Base-by-base conservation (phyloP, 1,140 invertebrate genomes). In the Drosophila cardini region DNA sequence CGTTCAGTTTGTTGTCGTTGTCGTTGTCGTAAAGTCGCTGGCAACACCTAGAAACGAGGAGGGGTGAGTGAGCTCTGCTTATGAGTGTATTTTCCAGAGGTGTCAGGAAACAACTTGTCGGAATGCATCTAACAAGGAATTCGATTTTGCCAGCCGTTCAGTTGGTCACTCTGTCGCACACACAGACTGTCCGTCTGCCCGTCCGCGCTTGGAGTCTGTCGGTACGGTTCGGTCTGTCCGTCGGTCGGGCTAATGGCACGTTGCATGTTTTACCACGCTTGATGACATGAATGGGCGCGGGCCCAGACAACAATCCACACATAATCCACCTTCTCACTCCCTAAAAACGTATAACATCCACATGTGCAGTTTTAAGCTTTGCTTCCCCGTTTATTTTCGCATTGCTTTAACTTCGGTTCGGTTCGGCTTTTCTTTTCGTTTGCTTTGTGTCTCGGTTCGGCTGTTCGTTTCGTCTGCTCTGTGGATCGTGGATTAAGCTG, bases 91-190 rank as follows among this genome's bases (percentile, higher is more conserved):
- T 89, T 90, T 90, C 79, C 77, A 68, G 81, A 91, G 90, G 90
- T 91, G 90, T 91, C 90, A 91, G 90, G 76, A 91, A 90, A 91
- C 90, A 91, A 91, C 85, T 91, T 91, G 90, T 91, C 90, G 90
- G 90, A 91, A 91, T 91, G 84, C 90, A 91, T 91, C 90, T 91
- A 91, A 91, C 90, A 91, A 91, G 89, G 90, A 91, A 91, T 91
- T 91, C 84, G 90, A 90, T 91, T 91, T 91, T 91, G 79, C 85
- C 80, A 73, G 57, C 69, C 80, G 75, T 73, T 77, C 79, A 78
- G 74, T 72, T 61, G 52, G 61, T 69, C 65, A 67, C 48, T 52
- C 62, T 43, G 57, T 67, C 50, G 65, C 43, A 65, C 65, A 68
- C 64, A 62, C 63, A 21, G 43, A 53, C 67, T 32, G 40, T 21